Conservation (phyloP, 1,140 invertebrate genomes). For the Oryctes rhinoceros region DNA sequence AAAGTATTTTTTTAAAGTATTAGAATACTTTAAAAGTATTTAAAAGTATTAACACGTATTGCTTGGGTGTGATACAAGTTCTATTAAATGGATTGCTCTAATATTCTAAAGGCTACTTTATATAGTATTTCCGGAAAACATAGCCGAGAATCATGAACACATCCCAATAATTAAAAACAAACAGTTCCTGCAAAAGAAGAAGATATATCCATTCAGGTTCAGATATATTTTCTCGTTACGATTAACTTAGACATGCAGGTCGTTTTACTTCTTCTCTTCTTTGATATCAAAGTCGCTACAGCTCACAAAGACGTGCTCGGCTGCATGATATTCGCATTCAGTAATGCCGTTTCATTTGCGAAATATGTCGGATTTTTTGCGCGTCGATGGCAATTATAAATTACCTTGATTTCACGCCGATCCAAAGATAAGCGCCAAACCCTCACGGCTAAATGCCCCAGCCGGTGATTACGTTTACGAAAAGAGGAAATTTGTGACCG, state of each 20-base stretch:
- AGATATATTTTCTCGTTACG: neutral
- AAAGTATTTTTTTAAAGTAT: no score
- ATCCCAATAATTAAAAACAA: neutral
- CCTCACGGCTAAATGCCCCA: neutral
- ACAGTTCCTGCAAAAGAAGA: neutral
- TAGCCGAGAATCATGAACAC: neutral
- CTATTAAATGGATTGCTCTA: no score
- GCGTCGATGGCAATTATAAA: slow-evolving; percentile 37
- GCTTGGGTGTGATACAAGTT: no score
- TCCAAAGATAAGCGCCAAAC: slow-evolving; percentile 36
- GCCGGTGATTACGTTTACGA: slow-evolving; percentile 19
- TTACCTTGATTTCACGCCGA: slow-evolving; percentile 39
- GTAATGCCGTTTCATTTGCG: slow-evolving; percentile 22
- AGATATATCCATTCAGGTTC: neutral
- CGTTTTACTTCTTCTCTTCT: neutral
- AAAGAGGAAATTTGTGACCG: slow-evolving; percentile 29
- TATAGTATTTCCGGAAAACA: neutral
- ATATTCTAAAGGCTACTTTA: neutral
- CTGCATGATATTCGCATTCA: slow-evolving; percentile 19
- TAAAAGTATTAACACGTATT: no score
- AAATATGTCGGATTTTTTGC: slow-evolving; percentile 27
- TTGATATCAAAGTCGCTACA: neutral
- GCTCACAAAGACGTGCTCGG: neutral
- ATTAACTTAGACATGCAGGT: neutral
- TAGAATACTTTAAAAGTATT: no score